Evolutionary conservation across 2,888 invertebrate species (phyloP).

Genomic region (Drosophila incognita): DNA sequence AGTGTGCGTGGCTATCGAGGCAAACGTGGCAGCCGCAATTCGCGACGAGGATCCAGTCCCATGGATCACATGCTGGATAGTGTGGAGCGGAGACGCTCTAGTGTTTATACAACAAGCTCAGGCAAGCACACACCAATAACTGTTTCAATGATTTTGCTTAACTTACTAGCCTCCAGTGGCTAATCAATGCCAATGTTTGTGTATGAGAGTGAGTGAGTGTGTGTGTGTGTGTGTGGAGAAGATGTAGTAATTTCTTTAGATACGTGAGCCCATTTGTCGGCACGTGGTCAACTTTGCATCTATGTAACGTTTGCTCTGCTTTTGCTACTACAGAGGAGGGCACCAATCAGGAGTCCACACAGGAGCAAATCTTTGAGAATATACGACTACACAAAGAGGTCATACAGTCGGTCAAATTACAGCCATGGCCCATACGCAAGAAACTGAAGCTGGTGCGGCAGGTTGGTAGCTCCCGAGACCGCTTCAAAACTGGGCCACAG

Average conservation of each 20-base stretch:
- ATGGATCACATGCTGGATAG: constrained; percentile 84
- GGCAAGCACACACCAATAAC: constrained; percentile 87
- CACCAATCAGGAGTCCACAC: constrained; percentile 87
- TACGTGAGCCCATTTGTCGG: constrained; percentile 66
- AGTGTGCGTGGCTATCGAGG: constrained; percentile 90
- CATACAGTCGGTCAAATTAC: constrained; percentile 92
- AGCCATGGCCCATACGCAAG: constrained; percentile 93
- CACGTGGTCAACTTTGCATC: constrained; percentile 58
- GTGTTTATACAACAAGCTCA: constrained; percentile 94
- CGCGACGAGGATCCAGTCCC: constrained; percentile 87
- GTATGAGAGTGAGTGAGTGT: neutral
- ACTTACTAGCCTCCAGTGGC: constrained; percentile 65
- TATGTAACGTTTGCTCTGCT: constrained; percentile 83
- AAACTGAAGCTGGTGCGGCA: constrained; percentile 92
- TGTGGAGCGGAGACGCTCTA: constrained; percentile 87
- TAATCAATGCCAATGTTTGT: constrained; percentile 63
- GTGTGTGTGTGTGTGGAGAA: constrained; percentile 10
- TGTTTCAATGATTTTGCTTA: constrained; percentile 55
- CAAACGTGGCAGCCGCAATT: constrained; percentile 85
- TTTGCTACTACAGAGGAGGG: constrained; percentile 88
- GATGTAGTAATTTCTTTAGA: constrained; percentile 57
- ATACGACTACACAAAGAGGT: constrained; percentile 96
- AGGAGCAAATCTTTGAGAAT: constrained; percentile 96
- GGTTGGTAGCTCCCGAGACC: constrained; percentile 81
- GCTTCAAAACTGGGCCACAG: constrained; percentile 9